Conservation (phyloP, 2,113 vertebrate species). For the Hypomesus transpacificus region DNA sequence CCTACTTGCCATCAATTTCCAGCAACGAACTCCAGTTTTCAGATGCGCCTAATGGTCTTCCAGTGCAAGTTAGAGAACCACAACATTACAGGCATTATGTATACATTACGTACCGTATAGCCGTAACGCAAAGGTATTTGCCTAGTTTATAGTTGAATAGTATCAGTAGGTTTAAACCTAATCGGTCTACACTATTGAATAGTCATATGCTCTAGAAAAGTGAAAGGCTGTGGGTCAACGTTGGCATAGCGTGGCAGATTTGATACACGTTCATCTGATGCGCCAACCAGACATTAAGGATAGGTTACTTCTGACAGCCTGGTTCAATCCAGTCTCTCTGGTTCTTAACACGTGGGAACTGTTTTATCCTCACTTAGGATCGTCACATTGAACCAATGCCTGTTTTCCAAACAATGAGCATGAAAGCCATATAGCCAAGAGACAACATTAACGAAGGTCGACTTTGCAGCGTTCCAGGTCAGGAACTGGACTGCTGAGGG, state of each 20-base stretch:
- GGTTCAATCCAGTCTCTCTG: constrained; percentile 52
- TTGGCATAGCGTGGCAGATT: too few relatives aligned
- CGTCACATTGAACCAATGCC: constrained; percentile 61
- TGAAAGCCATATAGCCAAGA: constrained; percentile 63
- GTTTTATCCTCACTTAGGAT: constrained; percentile 68
- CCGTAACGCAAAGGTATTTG: too few relatives aligned
- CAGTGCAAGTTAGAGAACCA: too few relatives aligned
- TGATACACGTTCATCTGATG: not conserved
- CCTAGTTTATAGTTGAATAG: too few relatives aligned
- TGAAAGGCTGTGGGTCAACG: not conserved
- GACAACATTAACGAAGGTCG: constrained; percentile 58
- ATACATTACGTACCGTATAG: too few relatives aligned
- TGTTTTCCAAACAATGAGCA: constrained; percentile 63
- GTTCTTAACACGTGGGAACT: constrained; percentile 68
- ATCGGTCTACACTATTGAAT: too few relatives aligned
- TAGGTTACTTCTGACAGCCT: constrained; percentile 37
- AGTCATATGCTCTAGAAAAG: not conserved
- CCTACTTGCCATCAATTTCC: too few relatives aligned
- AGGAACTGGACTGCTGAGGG: not conserved
- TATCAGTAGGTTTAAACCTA: too few relatives aligned
- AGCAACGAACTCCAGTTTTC: too few relatives aligned
- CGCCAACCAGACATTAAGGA: not conserved
- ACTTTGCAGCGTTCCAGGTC: constrained; percentile 35
- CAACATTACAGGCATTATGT: too few relatives aligned
- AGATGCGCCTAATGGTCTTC: too few relatives aligned